Evolutionary conservation across 2,888 invertebrate species (phyloP), one percentile per base, ranked within the genome.

Genomic region (Rhamphomyia laevipes): DNA sequence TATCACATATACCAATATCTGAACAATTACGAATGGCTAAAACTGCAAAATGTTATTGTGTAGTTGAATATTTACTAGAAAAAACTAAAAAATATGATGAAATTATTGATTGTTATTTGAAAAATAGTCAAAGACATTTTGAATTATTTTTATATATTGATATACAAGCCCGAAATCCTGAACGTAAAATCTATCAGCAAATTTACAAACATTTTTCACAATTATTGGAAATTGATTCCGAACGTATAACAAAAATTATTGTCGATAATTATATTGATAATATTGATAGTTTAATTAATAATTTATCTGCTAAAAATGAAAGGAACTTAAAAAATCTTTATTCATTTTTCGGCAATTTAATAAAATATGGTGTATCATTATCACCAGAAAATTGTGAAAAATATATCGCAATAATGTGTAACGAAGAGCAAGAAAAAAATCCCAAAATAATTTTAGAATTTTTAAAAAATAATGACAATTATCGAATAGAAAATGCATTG

Each of bases 61-160:
- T 86, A 0, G 81, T 82, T 58, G 84, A 86, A 62, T 73, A 78
- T 61, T 65, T 87, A 44, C 77, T 85, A 60, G 81, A 82, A 64
- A 73, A 73, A 55, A 65, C 76, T 38, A 68, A 74, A 42, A 75
- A 81, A 48, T 83, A 77, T 61, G 75, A 77, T 50, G 76, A 77
- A 57, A 81, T 86, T 46, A 62, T 86, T 7, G 72, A 74, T 7
- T 84, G 84, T 62, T 86, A 84, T 64, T 67, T 85, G 42, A 71
- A 74, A 23, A 85, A 85, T 61, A 71, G 74, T 18, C 65, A 75
- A 12, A 70, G 84, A 42, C 75, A 77, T 64, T 72, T 73, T 44
- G 80, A 82, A 57, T 77, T 81, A 50, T 84, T 77, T 59, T 68
- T 65, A 48, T 78, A 77, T 55, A 74, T 79, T 55, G 61, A 73